These are phyloP conservation scores for Timandra comae DNA, from an alignment of 2,888 invertebrate species.

Conservation along the genomic window DNA sequence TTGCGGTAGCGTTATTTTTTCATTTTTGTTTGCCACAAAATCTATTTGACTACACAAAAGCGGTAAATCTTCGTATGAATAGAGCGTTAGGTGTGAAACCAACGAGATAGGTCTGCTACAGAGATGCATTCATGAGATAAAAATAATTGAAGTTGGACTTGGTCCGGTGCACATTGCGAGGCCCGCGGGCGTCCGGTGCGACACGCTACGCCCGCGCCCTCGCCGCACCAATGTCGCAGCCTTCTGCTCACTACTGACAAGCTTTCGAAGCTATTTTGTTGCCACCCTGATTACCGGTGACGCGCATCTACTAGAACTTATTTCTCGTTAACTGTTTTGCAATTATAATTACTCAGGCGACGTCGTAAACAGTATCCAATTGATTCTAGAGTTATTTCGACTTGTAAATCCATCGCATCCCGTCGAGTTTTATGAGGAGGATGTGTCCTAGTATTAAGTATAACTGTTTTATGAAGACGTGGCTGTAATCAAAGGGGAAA, in stretches of 20 bases:
- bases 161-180: constrained; percentile 29
- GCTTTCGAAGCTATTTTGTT: constrained; percentile 25
- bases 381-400: not conserved
- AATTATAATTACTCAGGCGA: no score
- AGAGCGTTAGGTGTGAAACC: constrained; percentile 44
- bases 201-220: constrained; percentile 10
- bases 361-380: not conserved
- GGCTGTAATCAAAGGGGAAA: constrained; percentile 1
- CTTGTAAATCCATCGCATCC: not conserved
- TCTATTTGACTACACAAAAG: constrained; percentile 23
- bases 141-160: constrained; percentile 55
- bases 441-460: no score
- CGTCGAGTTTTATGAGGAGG: no score
- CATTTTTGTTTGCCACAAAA: constrained; percentile 9
- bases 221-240: constrained; percentile 16
- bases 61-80: constrained; percentile 35
- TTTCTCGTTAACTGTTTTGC: no score
- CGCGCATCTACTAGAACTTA: constrained; percentile 4
- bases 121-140: constrained; percentile 58
- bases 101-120: constrained; percentile 37
- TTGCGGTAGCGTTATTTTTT: constrained; percentile 1
- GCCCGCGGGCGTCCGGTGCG: constrained; percentile 5
- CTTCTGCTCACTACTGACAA: constrained; percentile 22
- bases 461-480: constrained; percentile 1
- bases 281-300: constrained; percentile 15